A percentile compares a stretch with the other conserved stretches of the same genome.
Conservation (phyloP, 2,888 invertebrate species). For the Hanleya hanleyi region DNA sequence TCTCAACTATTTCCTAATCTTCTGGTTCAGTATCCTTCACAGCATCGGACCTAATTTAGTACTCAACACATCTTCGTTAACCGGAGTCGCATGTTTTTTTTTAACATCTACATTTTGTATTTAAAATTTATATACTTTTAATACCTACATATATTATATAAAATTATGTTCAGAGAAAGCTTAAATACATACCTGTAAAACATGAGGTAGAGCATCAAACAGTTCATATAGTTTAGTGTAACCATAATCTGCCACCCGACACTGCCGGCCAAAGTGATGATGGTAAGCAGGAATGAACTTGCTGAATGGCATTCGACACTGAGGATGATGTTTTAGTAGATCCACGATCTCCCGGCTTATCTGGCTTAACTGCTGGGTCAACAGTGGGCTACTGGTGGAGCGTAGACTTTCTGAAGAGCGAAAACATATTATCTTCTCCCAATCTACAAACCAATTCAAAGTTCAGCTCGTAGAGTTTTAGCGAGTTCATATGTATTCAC, state of each 20-base stretch:
- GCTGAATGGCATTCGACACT: slow-evolving; percentile 89
- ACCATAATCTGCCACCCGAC: slow-evolving; percentile 93
- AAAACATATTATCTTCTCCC: background rate
- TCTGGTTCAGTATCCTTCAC: too few species aligned
- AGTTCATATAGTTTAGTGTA: slow-evolving; percentile 93
- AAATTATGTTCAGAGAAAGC: too few species aligned
- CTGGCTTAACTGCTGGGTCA: slow-evolving; percentile 80
- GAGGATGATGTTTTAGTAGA: slow-evolving; percentile 87
- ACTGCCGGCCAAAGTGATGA: slow-evolving; percentile 94
- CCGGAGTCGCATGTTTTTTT: too few species aligned
- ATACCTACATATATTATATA: too few species aligned
- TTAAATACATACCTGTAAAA: slow-evolving; percentile 79
- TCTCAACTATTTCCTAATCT: too few species aligned
- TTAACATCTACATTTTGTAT: too few species aligned
- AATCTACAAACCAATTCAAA: too few species aligned
- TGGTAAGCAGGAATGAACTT: slow-evolving; percentile 97
- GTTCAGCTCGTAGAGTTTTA: background rate
- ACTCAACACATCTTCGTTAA: too few species aligned
- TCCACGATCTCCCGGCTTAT: slow-evolving; percentile 93
- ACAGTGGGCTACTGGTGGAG: slow-evolving; percentile 44
- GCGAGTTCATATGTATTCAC: background rate
- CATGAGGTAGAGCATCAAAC: slow-evolving; percentile 87
- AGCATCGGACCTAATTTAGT: too few species aligned
- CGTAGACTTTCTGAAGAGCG: slow-evolving; percentile 33
- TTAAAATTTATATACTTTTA: too few species aligned